These are phyloP conservation scores for Bombus impatiens DNA, from an alignment of 1,140 invertebrate species.

Conservation along the genomic window DNA sequence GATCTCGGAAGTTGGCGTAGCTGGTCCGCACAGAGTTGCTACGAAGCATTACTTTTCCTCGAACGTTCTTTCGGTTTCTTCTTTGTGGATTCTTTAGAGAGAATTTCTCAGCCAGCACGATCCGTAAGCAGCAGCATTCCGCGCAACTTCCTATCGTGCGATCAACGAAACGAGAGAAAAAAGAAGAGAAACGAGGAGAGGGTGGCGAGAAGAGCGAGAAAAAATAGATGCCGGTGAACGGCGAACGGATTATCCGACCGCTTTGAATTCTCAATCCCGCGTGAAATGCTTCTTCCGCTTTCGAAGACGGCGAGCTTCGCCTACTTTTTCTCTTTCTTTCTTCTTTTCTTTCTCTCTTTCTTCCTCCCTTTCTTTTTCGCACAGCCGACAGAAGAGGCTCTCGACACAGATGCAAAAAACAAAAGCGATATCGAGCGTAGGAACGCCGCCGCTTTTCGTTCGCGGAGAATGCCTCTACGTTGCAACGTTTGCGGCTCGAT, in stretches of 20 bases:
- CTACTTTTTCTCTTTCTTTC: neutral
- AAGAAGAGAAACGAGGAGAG: neutral
- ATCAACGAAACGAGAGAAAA: neutral
- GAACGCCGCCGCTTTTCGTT: neutral
- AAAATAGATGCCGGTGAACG: neutral
- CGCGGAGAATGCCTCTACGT: neutral
- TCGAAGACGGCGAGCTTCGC: neutral
- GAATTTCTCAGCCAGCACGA: neutral
- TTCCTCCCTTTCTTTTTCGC: neutral
- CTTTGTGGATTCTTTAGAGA: constrained; percentile 1
- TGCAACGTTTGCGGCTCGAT: neutral
- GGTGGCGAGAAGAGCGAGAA: neutral
- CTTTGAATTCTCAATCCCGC: constrained; percentile 12
- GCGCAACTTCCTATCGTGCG: neutral
- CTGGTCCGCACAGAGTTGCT: neutral
- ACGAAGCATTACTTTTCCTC: neutral
- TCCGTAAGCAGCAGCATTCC: neutral
- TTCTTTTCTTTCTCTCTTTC: neutral
- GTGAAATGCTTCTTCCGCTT: constrained; percentile 2
- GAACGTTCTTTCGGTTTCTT: neutral
- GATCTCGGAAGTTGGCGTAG: constrained; percentile 3
- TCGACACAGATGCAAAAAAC: constrained; percentile 23
- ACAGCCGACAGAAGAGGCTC: neutral
- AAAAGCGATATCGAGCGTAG: constrained; percentile 2
- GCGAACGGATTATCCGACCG: constrained; percentile 26